Conservation (phyloP, 2,113 vertebrate species). For the Actinemys pallida region DNA sequence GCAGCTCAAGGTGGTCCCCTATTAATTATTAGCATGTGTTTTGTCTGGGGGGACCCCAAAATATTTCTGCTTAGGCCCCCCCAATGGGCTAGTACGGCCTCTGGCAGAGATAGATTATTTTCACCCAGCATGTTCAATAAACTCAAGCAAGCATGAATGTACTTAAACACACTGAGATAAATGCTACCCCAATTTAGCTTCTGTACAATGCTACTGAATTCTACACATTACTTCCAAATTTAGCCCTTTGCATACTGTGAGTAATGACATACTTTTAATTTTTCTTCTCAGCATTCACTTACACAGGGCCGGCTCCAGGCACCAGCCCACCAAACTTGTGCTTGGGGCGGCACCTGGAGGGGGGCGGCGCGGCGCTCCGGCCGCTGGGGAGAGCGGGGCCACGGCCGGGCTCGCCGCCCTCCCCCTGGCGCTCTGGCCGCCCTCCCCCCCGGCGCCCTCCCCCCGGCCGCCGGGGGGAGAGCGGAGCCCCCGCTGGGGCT, state of each 20-base stretch:
- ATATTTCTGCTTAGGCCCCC: neutral
- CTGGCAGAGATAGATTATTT: slow-evolving; percentile 60
- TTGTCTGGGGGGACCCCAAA: neutral
- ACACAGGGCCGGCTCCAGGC: neutral
- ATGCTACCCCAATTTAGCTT: slow-evolving; percentile 60
- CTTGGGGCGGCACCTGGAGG: too few species aligned
- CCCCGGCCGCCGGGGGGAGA: too few species aligned
- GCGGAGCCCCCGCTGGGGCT: too few species aligned
- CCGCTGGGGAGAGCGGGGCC: too few species aligned
- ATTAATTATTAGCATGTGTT: neutral
- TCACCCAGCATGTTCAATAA: slow-evolving; percentile 63
- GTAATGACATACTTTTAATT: slow-evolving; percentile 69
- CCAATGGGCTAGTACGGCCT: neutral
- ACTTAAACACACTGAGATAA: slow-evolving; percentile 71
- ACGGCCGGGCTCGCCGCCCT: too few species aligned
- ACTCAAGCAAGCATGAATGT: slow-evolving; percentile 49
- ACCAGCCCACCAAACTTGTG: too few species aligned
- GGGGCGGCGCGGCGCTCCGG: too few species aligned
- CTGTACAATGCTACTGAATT: slow-evolving; percentile 50
- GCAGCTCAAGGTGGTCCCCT: neutral
- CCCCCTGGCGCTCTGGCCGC: too few species aligned
- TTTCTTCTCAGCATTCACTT: slow-evolving; percentile 68
- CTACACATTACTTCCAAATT: slow-evolving; percentile 65
- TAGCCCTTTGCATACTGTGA: slow-evolving; percentile 52
- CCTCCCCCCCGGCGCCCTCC: too few species aligned